phyloP scores from a whole-genome alignment of 1,140 invertebrate genomes.

The Aphidius gifuensis region DNA sequence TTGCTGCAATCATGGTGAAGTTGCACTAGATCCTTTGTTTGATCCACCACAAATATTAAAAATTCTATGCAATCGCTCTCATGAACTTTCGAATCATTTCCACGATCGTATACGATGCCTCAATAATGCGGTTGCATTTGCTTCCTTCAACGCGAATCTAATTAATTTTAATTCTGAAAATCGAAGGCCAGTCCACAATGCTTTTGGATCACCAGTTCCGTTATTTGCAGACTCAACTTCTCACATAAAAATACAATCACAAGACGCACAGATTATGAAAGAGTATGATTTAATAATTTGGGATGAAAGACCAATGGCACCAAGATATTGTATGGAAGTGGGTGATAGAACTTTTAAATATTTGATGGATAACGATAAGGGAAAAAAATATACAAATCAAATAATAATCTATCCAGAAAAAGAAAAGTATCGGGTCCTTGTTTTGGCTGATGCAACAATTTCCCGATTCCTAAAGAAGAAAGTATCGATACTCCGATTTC shows the following conservation, averaged over 20 bases:
- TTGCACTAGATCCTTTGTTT: not conserved
- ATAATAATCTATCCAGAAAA: too few relatives aligned
- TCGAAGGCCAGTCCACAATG: not conserved
- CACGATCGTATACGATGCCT: constrained; percentile 7
- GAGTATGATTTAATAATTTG: constrained; percentile 31
- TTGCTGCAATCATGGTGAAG: constrained; percentile 14
- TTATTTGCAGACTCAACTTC: constrained; percentile 14
- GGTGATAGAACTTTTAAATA: not conserved
- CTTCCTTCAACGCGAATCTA: constrained; percentile 1
- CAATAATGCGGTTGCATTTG: constrained; percentile 17
- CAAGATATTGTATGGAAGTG: not conserved
- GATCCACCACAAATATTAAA: not conserved
- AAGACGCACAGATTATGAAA: constrained; percentile 16
- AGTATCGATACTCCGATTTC: too few relatives aligned
- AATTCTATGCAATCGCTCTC: not conserved
- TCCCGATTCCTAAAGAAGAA: too few relatives aligned
- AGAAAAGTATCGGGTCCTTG: too few relatives aligned
- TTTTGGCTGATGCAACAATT: too few relatives aligned
- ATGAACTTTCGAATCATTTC: constrained; percentile 7
- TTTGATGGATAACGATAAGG: constrained; percentile 8
- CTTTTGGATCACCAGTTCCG: constrained; percentile 10
- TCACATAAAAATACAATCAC: constrained; percentile 27
- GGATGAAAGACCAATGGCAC: constrained; percentile 32
- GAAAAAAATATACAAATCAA: too few relatives aligned
- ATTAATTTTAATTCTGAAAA: constrained; percentile 5